These are phyloP conservation scores for Oreortyx pictus DNA, from an alignment of 2,797 vertebrate species.

Conservation along the genomic window DNA sequence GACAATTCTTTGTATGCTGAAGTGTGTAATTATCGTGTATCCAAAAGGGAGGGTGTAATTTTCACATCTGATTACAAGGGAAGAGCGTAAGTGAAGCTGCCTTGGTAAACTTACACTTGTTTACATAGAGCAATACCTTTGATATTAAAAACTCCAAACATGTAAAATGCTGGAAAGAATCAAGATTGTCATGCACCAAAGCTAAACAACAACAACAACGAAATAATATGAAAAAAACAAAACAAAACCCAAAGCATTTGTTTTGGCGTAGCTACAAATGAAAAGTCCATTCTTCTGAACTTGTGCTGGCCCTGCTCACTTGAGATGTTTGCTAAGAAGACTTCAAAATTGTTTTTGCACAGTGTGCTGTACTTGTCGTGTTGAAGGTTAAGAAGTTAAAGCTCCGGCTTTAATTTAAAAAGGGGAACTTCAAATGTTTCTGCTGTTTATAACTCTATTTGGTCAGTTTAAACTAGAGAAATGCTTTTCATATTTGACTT, in stretches of 20 bases:
- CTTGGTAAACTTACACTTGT: constrained; percentile 81
- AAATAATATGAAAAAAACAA: background rate
- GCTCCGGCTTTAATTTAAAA: constrained; percentile 12
- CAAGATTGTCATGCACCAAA: constrained; percentile 53
- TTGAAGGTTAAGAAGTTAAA: constrained; percentile 46
- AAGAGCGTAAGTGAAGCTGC: constrained; percentile 83
- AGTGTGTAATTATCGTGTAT: constrained; percentile 94
- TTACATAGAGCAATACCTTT: constrained; percentile 87
- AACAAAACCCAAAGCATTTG: constrained; percentile 37
- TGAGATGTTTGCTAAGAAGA: constrained; percentile 55
- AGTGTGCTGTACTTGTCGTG: background rate
- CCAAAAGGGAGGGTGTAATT: constrained; percentile 92
- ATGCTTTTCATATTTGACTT: constrained; percentile 66
- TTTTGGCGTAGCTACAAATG: constrained; percentile 61
- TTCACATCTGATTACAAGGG: constrained; percentile 93
- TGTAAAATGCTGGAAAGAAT: constrained; percentile 65
- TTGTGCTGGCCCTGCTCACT: constrained; percentile 35
- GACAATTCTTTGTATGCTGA: constrained; percentile 85
- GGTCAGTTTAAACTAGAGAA: constrained; percentile 65
- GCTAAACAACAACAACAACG: constrained; percentile 49
- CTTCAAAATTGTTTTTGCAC: constrained; percentile 47
- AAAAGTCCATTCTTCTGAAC: constrained; percentile 66
- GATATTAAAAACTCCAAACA: constrained; percentile 79
- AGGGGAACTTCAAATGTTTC: constrained; percentile 43
- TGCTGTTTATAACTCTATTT: constrained; percentile 48